A percentile compares a stretch with the other conserved stretches of the same genome.
Evolutionary conservation across 2,113 vertebrate genomes (phyloP).

Genomic region (Emydura subglobosa): DNA sequence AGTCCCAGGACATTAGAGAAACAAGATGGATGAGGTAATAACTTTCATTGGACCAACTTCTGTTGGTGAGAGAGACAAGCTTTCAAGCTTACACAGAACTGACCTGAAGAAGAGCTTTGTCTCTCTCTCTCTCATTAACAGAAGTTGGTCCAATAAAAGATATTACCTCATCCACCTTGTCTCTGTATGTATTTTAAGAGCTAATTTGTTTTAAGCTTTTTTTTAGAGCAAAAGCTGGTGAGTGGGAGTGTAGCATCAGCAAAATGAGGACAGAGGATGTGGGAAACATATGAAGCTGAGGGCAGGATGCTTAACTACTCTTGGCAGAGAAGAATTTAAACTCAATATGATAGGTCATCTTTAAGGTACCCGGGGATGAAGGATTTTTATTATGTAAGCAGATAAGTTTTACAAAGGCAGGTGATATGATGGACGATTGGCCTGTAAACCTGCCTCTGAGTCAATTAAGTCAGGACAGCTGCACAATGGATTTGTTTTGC

Average conservation of each 20-base stretch:
- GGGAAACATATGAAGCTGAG: not conserved
- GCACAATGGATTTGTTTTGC: accelerated
- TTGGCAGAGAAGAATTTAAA: not conserved
- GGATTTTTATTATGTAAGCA: not conserved
- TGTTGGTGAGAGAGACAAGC: not conserved
- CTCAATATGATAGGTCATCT: not conserved
- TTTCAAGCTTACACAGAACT: not conserved
- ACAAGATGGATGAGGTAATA: not conserved
- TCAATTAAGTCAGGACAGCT: not conserved
- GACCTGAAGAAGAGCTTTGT: not conserved
- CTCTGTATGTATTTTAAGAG: not conserved
- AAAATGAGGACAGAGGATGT: not conserved
- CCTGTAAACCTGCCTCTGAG: not conserved
- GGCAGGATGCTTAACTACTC: not conserved
- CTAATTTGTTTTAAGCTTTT: not conserved
- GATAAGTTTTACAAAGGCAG: accelerated
- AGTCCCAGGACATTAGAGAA: not conserved
- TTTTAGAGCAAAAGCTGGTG: not conserved
- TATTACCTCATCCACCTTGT: not conserved
- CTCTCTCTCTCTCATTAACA: too few relatives aligned
- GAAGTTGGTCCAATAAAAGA: not conserved
- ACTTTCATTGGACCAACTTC: not conserved
- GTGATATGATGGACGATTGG: not conserved
- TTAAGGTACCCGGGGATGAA: accelerated
- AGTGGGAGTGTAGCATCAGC: not conserved